Evolutionary conservation across 2,888 invertebrate species (phyloP), one percentile per base, ranked within the genome.

Genomic region (Lomographa bimaculata): DNA sequence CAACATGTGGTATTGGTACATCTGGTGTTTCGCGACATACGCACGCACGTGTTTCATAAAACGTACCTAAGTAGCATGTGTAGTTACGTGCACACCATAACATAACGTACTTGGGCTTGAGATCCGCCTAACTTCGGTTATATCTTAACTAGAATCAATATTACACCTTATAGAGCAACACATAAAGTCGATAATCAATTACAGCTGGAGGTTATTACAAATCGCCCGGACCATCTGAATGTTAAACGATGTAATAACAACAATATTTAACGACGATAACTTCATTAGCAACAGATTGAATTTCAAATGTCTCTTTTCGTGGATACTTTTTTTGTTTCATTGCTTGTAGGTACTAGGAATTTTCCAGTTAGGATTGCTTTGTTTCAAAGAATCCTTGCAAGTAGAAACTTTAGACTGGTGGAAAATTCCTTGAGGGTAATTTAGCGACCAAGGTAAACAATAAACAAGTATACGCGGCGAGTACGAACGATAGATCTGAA

Each of bases 1-100:
- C 56, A 67, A 71, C 77, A 79, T 76, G 68, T 75, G 73, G 56
- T 58, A 63, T 47, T 40, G 54, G 57, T 60, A 74, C 74, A 77
- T 78, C 65, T 74, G 78, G 62, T 63, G 57, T 68, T 64, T 73
- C 64, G 71, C 70, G 53, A 69, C 58, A 55, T 56, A 54, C 51
- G 47, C 60, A 54, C 51, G 47, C 60, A 62, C 56, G 58, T 60
- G 57, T 59, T 57, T 54, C 43, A 50, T 56, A 54, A 45, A 57
- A 54, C 55, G 37, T 29, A 54, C 55, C 35, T 29, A 46, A 50
- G 54, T 51, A 50, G 41, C 47, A 55, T 50, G 44, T 46, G 50
- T 41, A 37, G 32, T n/a, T 35, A 35, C 30, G 30, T 43, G 32
- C 32, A 27, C 36, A 36, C 29, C 35, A 26, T 42, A 18, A 32